Base-by-base conservation (phyloP, 2,888 invertebrate species). In the Acholoe squamosa region DNA sequence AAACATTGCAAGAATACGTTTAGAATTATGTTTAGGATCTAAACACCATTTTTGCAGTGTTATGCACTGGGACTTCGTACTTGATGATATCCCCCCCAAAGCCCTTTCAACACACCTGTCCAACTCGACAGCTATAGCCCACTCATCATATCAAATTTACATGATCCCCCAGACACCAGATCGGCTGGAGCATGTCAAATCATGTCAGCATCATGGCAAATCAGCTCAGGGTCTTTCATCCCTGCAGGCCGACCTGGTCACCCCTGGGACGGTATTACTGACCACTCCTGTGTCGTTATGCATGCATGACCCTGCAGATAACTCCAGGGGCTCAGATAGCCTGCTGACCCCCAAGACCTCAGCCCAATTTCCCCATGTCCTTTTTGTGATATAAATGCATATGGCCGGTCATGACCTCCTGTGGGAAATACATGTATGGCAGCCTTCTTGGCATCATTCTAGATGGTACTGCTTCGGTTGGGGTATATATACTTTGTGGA, bases 131-230 rank as follows among this genome's bases (percentile, higher is more conserved):
- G 34, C 19, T 34, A 80, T 43, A 43, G 34, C 16, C 33, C 80
- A 25, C 80, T 80, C 80, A 80, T 80, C 80, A 80, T 80, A 43
- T 80, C 80, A 80, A 43, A 28, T 80, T n/a, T 14, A 33, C 43
- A 19, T 33, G 43, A 34, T 43, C 80, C 80, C 19, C 34, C 19
- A 16, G 80, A 34, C 34, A 43, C 34, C 34, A 1, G 14, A 43
- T 0, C 80, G 22, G 76, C 31, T 19, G 34, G 34, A 80, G 80
- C 80, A 80, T 80, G 80, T 80, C 80, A 80, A 43, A 80, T 80
- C 80, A 33, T 71, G 31, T 71, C 22, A 61, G 33, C 7, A 31
- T 80, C 34, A 0, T 71, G 31, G 12, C 22, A 61, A 3, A 61
- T 61, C 22, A n/a, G 61, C 61, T 61, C 61, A 61, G 61, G 71